Conservation (phyloP, 2,113 vertebrate genomes). For the Euleptes europaea region DNA sequence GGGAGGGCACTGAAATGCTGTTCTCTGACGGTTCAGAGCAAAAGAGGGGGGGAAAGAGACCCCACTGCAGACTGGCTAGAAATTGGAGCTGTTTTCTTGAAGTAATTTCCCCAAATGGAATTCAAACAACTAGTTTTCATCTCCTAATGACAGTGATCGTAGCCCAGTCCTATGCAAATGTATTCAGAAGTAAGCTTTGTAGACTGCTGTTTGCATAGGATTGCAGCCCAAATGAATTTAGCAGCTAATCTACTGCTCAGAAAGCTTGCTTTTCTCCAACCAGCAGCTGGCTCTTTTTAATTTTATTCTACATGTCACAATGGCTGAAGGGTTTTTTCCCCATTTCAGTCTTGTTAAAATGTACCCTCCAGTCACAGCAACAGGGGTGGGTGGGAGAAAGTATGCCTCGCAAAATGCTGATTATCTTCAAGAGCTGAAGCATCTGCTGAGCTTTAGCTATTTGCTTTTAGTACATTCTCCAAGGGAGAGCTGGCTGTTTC, state of each 20-base stretch:
- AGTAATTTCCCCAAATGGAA: not conserved
- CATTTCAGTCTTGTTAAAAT: conserved; percentile 41
- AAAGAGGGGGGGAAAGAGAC: not conserved
- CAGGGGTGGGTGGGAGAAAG: conserved; percentile 27
- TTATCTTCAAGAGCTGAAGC: conserved; percentile 52
- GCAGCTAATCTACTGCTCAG: not conserved
- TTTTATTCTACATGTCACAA: conserved; percentile 38
- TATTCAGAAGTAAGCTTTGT: not conserved
- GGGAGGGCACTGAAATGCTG: not conserved
- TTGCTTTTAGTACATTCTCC: conserved; percentile 41
- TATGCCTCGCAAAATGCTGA: conserved; percentile 26
- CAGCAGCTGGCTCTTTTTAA: not conserved
- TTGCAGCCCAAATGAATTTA: not conserved
- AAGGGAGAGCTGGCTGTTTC: conserved; percentile 37
- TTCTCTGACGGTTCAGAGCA: conserved; percentile 9
- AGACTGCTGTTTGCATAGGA: not conserved
- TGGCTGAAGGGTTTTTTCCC: conserved; percentile 4
- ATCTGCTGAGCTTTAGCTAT: conserved; percentile 43
- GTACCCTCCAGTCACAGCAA: conserved; percentile 21
- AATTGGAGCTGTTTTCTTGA: not conserved
- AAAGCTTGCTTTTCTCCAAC: conserved; percentile 12
- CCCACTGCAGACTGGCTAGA: not conserved
- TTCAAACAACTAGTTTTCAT: not conserved
- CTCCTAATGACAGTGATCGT: not conserved
- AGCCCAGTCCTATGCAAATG: not conserved